Evolutionary conservation across 2,888 invertebrate genomes (phyloP).

Genomic region (Dryocosmus kuriphilus): DNA sequence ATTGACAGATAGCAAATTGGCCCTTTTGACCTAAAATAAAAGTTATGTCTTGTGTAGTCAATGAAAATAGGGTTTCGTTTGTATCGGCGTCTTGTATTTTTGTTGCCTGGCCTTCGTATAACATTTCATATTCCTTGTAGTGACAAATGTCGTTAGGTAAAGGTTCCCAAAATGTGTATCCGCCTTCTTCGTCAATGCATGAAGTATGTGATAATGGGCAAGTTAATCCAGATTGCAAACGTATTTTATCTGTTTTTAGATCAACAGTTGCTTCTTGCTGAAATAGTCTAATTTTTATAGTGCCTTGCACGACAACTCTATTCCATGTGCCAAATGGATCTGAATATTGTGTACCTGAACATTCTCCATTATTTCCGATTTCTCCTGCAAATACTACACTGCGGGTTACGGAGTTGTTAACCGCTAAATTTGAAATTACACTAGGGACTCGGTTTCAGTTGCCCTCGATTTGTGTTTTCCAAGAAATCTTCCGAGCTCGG

Average conservation of each 20-base stretch:
- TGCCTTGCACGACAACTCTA: constrained; percentile 50
- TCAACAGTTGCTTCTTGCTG: constrained; percentile 37
- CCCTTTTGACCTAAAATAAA: no score
- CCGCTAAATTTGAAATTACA: neutral
- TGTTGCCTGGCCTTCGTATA: no score
- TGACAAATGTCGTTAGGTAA: no score
- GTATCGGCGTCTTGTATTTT: no score
- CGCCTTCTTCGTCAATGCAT: constrained; percentile 50
- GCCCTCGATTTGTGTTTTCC: no score
- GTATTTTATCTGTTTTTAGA: constrained; percentile 43
- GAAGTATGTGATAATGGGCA: constrained; percentile 34
- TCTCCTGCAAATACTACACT: constrained; percentile 37
- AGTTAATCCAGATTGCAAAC: constrained; percentile 32
- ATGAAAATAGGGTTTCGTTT: no score
- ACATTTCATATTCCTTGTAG: constrained; percentile 18
- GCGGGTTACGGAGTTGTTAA: neutral
- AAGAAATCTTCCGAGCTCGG: no score
- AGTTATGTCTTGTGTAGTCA: no score
- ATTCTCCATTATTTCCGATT: constrained; percentile 11
- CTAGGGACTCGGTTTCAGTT: no score
- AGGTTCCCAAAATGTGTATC: constrained; percentile 46
- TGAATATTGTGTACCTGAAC: constrained; percentile 48
- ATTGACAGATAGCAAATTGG: no score
- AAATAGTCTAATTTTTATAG: constrained; percentile 32
- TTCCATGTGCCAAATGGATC: constrained; percentile 51